A percentile compares a stretch with the other conserved stretches of the same genome.
Evolutionary conservation across 1,140 invertebrate species (phyloP).

Genomic region (Papilio xuthus): DNA sequence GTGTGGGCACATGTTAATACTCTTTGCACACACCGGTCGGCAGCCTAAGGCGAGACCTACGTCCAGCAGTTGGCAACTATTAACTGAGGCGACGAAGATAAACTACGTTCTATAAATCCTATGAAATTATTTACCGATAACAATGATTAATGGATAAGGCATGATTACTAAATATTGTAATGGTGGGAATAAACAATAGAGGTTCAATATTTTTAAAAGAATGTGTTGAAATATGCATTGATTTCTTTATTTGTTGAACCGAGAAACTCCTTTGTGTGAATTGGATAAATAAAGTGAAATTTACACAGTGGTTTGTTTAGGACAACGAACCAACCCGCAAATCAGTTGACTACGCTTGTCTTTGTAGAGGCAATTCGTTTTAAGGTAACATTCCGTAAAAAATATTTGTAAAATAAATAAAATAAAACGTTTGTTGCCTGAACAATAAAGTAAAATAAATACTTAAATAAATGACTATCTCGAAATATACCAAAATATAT

Average conservation of each 20-base stretch:
- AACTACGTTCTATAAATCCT: too few relatives aligned
- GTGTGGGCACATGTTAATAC: too few relatives aligned
- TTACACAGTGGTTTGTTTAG: constrained; percentile 34
- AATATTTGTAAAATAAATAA: neutral
- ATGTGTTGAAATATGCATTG: constrained; percentile 17
- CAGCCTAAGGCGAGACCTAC: too few relatives aligned
- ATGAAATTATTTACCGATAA: too few relatives aligned
- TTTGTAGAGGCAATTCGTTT: constrained; percentile 13
- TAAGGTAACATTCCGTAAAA: neutral
- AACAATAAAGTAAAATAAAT: too few relatives aligned
- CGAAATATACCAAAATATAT: too few relatives aligned
- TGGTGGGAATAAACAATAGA: neutral
- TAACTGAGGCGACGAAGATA: too few relatives aligned
- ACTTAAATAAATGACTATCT: too few relatives aligned
- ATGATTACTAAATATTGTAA: too few relatives aligned
- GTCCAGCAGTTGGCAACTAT: too few relatives aligned
- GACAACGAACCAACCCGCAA: constrained; percentile 31
- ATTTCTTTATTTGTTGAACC: constrained; percentile 25
- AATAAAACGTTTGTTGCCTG: neutral
- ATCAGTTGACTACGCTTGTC: constrained; percentile 28
- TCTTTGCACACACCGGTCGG: too few relatives aligned
- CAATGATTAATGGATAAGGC: neutral
- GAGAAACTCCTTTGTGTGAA: constrained; percentile 12
- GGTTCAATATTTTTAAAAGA: neutral
- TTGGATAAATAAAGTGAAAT: constrained; percentile 31